Evolutionary conservation across 2,888 invertebrate genomes (phyloP).

Genomic region (Campopleginae sp.): DNA sequence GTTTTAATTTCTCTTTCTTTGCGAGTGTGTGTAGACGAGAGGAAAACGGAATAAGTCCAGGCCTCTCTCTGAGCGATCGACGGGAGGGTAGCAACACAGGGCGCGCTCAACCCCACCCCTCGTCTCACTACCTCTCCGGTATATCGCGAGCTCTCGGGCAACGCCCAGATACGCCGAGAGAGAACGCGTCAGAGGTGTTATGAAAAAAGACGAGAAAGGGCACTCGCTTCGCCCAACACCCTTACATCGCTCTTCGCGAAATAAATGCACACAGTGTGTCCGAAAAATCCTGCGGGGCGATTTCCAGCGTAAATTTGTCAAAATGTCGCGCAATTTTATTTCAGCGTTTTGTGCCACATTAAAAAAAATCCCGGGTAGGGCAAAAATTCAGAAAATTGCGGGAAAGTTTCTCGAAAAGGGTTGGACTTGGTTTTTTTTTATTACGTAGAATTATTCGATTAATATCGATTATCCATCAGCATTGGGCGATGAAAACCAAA

Average conservation of each 20-base stretch:
- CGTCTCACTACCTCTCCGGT: slow-evolving; percentile 46
- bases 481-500: not conserved
- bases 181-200: slow-evolving; percentile 2
- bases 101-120: slow-evolving; percentile 35
- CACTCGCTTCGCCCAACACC: not conserved
- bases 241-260: not conserved
- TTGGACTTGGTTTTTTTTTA: too few species aligned
- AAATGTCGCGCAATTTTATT: too few species aligned
- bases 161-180: slow-evolving; percentile 62
- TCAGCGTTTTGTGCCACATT: too few species aligned
- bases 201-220: slow-evolving; percentile 22
- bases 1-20: not conserved
- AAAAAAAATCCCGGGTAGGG: too few species aligned
- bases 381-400: too few species aligned
- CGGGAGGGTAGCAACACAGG: slow-evolving; percentile 61
- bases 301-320: not conserved
- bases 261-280: slow-evolving; percentile 4
- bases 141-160: slow-evolving; percentile 64
- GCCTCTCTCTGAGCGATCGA: slow-evolving; percentile 35
- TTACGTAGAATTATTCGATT: too few species aligned
- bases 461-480: not conserved
- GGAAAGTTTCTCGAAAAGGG: too few species aligned
- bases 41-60: slow-evolving; percentile 25
- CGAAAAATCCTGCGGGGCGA: not conserved
- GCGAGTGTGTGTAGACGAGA: not conserved